Evolutionary conservation across 2,113 vertebrate genomes (phyloP), one percentile per base, ranked within the genome.

Genomic region (Glareola pratincola): DNA sequence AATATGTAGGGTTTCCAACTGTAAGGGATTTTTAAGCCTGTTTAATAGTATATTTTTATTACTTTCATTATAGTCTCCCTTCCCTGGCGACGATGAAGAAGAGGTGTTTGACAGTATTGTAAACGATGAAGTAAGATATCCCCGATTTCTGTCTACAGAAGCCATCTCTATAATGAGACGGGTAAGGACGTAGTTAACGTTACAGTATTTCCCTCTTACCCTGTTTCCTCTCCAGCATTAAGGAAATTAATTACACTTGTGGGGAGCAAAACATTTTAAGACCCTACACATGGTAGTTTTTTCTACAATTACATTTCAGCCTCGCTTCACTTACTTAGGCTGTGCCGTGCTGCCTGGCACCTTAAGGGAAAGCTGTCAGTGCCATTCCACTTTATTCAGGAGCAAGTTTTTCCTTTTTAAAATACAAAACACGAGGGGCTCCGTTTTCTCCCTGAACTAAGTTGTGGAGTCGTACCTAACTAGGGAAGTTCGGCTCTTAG

Each of bases 31-130:
- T 75, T 91, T 59, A 88, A 87, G 66, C 56, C 32, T 68, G 14
- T 51, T 85, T 26, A 64, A 29, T 56, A 51, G 17, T 22, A 9
- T 36, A 37, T 74, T 79, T 19, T 8, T 20, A 74, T 68, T 45
- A 14, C 51, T 83, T 81, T 60, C 57, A 7, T 81, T 67, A 26
- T 92, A 99, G 99, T 99, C 99, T 68, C 99, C 99, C 48, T 99
- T 99, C 94, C 99, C 99, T 77, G 99, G 99, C 59, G 99, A 99
- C 87, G 99, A 99, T 86, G 99, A 99, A 98, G 99, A 99, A 88
- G 99, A 99, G 88, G 99, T 99, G 91, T 99, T 99, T 96, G 99
- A 99, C 98, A 99, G 99, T 98, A 99, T 99, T 94, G 99, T 99
- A 92, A 99, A 99, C 50, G 99, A 99, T 97, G 99, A 99, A 98